Evolutionary conservation across 2,113 vertebrate species (phyloP).

Genomic region (Pluvialis apricaria): DNA sequence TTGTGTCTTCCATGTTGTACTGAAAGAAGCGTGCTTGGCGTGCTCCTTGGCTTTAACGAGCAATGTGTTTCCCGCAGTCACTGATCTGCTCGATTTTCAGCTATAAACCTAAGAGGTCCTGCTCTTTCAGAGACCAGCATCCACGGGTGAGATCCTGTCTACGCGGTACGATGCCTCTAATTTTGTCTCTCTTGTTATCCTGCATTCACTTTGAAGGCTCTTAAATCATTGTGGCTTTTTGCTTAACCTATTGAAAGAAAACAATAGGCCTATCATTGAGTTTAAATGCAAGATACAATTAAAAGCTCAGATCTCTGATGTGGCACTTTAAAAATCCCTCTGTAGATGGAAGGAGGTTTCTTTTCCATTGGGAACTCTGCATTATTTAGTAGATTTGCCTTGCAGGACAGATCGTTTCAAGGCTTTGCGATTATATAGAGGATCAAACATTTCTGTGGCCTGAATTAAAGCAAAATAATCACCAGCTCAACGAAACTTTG

Average conservation of each 20-base stretch:
- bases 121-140: background rate
- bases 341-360: slow-evolving; percentile 32
- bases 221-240: background rate
- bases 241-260: background rate
- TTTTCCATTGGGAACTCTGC: slow-evolving; percentile 36
- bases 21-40: background rate
- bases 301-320: slow-evolving; percentile 30
- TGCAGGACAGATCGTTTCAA: slow-evolving; percentile 46
- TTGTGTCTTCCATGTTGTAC: background rate
- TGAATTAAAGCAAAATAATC: slow-evolving; percentile 42
- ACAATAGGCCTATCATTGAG: background rate
- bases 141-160: background rate
- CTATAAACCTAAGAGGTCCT: background rate
- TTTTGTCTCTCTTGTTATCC: background rate
- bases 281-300: slow-evolving; percentile 33
- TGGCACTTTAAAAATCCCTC: slow-evolving; percentile 22
- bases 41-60: background rate
- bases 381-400: slow-evolving; percentile 63
- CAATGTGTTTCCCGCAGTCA: background rate
- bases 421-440: background rate
- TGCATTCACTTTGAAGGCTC: background rate
- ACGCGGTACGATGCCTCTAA: background rate
- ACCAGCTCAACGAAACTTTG: background rate
- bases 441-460: slow-evolving; percentile 47
- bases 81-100: background rate